Evolutionary conservation across 2,797 vertebrate species (phyloP).

Genomic region (Tachyglossus aculeatus): DNA sequence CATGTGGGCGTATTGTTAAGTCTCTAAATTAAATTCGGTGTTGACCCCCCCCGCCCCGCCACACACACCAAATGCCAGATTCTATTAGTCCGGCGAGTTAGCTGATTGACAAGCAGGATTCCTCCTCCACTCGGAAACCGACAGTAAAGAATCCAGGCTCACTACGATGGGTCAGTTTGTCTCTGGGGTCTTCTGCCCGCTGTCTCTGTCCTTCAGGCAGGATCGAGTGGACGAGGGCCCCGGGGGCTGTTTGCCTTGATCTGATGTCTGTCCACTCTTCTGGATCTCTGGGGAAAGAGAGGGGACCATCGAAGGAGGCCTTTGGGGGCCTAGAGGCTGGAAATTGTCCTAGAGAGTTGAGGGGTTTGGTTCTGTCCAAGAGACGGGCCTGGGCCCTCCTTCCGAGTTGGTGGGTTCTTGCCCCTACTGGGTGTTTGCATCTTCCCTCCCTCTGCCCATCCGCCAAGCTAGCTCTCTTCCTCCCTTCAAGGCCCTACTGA

Average conservation of each 20-base stretch:
- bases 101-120: constrained; percentile 76
- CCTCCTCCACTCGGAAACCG: constrained; percentile 70
- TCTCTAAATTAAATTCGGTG: constrained; percentile 78
- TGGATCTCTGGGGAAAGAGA: constrained; percentile 10
- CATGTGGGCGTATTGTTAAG: constrained; percentile 95
- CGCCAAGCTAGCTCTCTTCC: too few relatives aligned
- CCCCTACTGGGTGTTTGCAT: too few relatives aligned
- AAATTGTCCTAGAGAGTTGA: too few relatives aligned
- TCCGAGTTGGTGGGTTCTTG: too few relatives aligned
- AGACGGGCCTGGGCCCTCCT: too few relatives aligned
- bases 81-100: constrained; percentile 75
- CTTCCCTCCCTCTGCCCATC: too few relatives aligned
- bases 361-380: too few relatives aligned
- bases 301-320: not conserved
- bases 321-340: not conserved
- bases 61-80: constrained; percentile 77
- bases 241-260: not conserved
- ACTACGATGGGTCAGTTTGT: constrained; percentile 55
- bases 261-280: constrained; percentile 10
- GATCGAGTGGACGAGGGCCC: not conserved
- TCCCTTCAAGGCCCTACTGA: too few relatives aligned
- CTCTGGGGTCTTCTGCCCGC: constrained; percentile 55
- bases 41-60: too few relatives aligned
- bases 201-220: constrained; percentile 45
- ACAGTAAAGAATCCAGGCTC: constrained; percentile 36